Percentiles rank a stretch among this genome's conserved stretches.
Evolutionary conservation across 2,888 invertebrate genomes (phyloP).

Genomic region (Catocala nupta): DNA sequence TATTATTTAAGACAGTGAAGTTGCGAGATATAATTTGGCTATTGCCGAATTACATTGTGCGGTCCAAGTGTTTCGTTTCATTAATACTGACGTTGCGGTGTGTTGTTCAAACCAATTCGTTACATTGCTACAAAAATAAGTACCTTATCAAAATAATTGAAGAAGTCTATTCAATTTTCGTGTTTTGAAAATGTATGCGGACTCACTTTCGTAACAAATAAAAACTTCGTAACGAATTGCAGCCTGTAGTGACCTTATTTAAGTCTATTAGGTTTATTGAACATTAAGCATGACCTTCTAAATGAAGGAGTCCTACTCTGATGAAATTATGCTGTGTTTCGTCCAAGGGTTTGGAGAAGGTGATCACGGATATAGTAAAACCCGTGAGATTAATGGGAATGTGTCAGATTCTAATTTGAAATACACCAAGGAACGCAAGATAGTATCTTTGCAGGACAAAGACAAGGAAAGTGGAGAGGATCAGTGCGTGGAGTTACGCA

Average conservation of each 20-base stretch:
- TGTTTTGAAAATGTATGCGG: slow-evolving; percentile 46
- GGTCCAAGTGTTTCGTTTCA: slow-evolving; percentile 36
- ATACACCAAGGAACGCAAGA: slow-evolving; percentile 63
- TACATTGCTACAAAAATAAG: slow-evolving; percentile 23
- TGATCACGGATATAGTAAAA: slow-evolving; percentile 70
- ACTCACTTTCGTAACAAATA: slow-evolving; percentile 41
- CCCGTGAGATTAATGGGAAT: slow-evolving; percentile 69
- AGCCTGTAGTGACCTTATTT: slow-evolving; percentile 54
- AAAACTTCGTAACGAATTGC: slow-evolving; percentile 40
- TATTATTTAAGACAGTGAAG: slow-evolving; percentile 31
- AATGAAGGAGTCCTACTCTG: slow-evolving; percentile 83
- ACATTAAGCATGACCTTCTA: slow-evolving; percentile 74
- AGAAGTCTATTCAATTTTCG: slow-evolving; percentile 46
- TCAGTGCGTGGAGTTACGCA: slow-evolving; percentile 58
- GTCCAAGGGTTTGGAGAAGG: slow-evolving; percentile 89
- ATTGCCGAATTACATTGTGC: slow-evolving; percentile 21
- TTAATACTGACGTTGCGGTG: slow-evolving; percentile 27
- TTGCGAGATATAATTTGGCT: slow-evolving; percentile 30
- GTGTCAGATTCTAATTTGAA: slow-evolving; percentile 66
- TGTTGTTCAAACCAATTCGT: slow-evolving; percentile 27
- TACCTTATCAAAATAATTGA: slow-evolving; percentile 26
- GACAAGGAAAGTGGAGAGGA: slow-evolving; percentile 46
- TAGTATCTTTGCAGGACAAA: slow-evolving; percentile 59
- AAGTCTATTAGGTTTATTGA: slow-evolving; percentile 42
- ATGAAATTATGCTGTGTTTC: slow-evolving; percentile 90